These are phyloP conservation scores for Drosophila truncata DNA, from an alignment of 1,140 invertebrate species.

Conservation along the genomic window DNA sequence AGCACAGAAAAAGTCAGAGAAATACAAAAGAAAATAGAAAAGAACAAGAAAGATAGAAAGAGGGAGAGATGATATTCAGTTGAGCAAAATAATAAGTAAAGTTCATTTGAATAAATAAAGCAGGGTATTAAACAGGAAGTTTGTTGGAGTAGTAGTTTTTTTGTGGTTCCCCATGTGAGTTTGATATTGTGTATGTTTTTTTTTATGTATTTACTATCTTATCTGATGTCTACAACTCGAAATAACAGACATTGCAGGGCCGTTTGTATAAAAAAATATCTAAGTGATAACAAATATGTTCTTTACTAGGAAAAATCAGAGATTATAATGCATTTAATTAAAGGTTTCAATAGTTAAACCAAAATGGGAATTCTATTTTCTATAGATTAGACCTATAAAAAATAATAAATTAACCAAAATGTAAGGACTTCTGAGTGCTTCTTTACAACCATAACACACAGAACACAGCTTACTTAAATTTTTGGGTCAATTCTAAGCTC, in stretches of 20 bases:
- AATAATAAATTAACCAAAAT: background rate
- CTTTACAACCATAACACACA: no score
- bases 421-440: background rate
- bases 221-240: conserved; percentile 28
- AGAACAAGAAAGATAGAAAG: background rate
- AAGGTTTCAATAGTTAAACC: background rate
- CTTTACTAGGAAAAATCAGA: no score
- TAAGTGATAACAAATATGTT: background rate
- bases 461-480: background rate
- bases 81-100: conserved; percentile 8
- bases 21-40: conserved; percentile 20
- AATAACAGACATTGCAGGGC: conserved; percentile 6
- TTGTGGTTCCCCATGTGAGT: background rate
- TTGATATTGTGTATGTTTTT: background rate
- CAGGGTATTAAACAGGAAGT: background rate
- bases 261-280: background rate
- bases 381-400: background rate
- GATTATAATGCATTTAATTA: background rate
- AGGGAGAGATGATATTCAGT: background rate
- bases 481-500: no score
- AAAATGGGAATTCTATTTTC: background rate
- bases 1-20: conserved; percentile 36
- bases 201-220: conserved; percentile 39
- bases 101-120: background rate
- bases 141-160: background rate